Percentiles rank a stretch among this genome's conserved stretches.
These are phyloP conservation scores for Rhagonycha fulva DNA, from an alignment of 2,888 invertebrate genomes.

Conservation along the genomic window DNA sequence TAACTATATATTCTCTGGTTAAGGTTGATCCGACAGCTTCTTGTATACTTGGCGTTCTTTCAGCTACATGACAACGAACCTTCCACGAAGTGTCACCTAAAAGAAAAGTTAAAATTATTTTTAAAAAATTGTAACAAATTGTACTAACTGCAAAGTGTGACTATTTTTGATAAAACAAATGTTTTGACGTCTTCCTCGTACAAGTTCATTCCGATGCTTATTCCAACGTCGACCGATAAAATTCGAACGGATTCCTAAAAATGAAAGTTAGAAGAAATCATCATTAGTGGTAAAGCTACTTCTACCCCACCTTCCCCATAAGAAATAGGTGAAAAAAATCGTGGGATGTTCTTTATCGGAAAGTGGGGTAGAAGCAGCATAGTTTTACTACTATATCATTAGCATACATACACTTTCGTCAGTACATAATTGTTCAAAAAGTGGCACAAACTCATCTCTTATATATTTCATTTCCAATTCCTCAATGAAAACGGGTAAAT, in stretches of 20 bases:
- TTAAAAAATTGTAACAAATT: not conserved
- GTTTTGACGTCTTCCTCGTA: slow-evolving; percentile 43
- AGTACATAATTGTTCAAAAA: not conserved
- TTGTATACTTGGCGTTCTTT: slow-evolving; percentile 41
- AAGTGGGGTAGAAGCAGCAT: too few species aligned
- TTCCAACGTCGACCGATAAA: slow-evolving; percentile 32
- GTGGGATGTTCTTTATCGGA: too few species aligned
- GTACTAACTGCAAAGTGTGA: not conserved
- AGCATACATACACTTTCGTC: not conserved
- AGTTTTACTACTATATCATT: not conserved
- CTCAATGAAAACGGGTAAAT: not conserved
- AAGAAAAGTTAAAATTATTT: not conserved
- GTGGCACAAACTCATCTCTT: not conserved
- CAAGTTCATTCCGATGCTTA: slow-evolving; percentile 40
- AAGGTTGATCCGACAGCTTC: slow-evolving; percentile 35
- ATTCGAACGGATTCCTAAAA: slow-evolving; percentile 45
- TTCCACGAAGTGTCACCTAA: slow-evolving; percentile 48
- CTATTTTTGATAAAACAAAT: slow-evolving; percentile 41
- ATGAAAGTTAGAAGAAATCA: not conserved
- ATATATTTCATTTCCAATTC: not conserved
- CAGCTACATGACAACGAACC: slow-evolving; percentile 44
- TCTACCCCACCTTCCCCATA: too few species aligned
- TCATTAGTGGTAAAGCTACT: too few species aligned
- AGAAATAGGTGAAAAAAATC: too few species aligned
- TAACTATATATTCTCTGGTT: slow-evolving; percentile 40